phyloP scores from a whole-genome alignment of 2,797 vertebrate species.

The Sitta carolinensis region DNA sequence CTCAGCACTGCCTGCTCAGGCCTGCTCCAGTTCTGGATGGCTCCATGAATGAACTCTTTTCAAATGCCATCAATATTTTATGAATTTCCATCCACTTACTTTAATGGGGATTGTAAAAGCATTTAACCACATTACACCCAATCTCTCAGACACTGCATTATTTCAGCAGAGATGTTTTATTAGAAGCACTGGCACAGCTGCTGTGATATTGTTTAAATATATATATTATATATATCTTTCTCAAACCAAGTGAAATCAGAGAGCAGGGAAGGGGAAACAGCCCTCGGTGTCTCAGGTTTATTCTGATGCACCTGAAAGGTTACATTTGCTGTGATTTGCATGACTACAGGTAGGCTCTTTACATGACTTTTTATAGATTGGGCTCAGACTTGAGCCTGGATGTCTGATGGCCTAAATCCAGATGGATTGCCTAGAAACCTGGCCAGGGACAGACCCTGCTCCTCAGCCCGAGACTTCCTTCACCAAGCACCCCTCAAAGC shows the following conservation, averaged over 20 bases:
- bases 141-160: slow-evolving; percentile 74
- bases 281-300: not conserved
- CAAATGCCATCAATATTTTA: slow-evolving; percentile 81
- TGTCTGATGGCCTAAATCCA: not conserved
- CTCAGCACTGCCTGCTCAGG: slow-evolving; percentile 41
- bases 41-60: slow-evolving; percentile 70
- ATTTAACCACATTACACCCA: slow-evolving; percentile 79
- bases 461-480: not conserved
- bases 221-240: not conserved
- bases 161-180: slow-evolving; percentile 75
- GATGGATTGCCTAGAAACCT: not conserved
- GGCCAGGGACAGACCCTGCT: not conserved
- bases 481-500: not conserved
- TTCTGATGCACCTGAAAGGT: not conserved
- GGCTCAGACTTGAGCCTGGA: not conserved
- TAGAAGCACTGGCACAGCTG: slow-evolving; percentile 44
- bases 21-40: slow-evolving; percentile 62
- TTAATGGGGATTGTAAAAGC: slow-evolving; percentile 82
- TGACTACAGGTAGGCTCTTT: not conserved
- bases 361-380: not conserved
- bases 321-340: not conserved
- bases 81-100: slow-evolving; percentile 80
- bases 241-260: not conserved
- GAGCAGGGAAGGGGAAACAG: not conserved
- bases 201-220: slow-evolving; percentile 51